Conservation (phyloP, 2,888 invertebrate genomes). For the Uropetala carovei region DNA sequence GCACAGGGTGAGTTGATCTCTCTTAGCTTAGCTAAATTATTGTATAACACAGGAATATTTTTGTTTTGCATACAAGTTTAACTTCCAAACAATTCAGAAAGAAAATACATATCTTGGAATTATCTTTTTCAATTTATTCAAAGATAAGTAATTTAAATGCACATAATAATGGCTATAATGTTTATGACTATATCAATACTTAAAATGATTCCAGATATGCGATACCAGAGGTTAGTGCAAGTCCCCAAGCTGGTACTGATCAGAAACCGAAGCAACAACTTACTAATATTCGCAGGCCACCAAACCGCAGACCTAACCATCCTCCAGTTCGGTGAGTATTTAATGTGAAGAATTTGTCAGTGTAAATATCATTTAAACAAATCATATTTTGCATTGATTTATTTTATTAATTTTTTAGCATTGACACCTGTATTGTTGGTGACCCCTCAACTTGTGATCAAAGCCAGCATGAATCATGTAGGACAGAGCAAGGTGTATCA, state of each 20-base stretch:
- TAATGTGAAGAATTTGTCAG: not conserved
- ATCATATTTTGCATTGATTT: not conserved
- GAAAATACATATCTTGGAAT: not conserved
- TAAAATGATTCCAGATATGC: conserved; percentile 78
- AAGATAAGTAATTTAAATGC: not conserved
- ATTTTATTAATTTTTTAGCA: conserved; percentile 76
- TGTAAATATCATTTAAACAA: conserved; percentile 10
- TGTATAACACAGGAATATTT: not conserved
- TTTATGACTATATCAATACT: not conserved
- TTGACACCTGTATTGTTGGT: conserved; percentile 95
- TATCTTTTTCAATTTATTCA: not conserved
- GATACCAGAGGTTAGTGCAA: conserved; percentile 80
- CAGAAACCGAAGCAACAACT: conserved; percentile 71
- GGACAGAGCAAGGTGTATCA: conserved; percentile 90
- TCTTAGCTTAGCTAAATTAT: not conserved
- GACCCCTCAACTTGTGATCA: conserved; percentile 94
- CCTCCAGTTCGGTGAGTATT: conserved; percentile 80
- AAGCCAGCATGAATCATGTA: conserved; percentile 91
- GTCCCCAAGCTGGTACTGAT: conserved; percentile 72
- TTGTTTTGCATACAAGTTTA: not conserved
- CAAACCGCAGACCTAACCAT: conserved; percentile 80
- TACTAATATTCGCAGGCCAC: conserved; percentile 72
- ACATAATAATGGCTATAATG: too few species aligned
- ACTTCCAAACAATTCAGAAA: not conserved
- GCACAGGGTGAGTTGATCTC: conserved; percentile 31